phyloP scores from a whole-genome alignment of 2,113 vertebrate species.

The Pogona vitticeps region DNA sequence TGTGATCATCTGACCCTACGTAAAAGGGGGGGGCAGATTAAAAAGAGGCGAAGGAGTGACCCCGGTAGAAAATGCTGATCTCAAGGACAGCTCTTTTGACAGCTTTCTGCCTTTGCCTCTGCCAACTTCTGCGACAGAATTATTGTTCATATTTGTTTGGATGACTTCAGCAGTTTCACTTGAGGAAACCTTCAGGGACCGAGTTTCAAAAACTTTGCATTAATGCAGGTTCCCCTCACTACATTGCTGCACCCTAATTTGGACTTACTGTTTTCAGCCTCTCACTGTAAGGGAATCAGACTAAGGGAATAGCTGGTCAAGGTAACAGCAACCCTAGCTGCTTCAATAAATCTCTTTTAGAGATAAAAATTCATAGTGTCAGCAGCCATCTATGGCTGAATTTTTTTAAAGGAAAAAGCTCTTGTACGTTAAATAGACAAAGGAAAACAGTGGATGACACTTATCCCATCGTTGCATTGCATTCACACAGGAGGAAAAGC shows the following conservation, averaged over 20 bases:
- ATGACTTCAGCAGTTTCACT: too few species aligned
- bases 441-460: neutral
- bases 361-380: neutral
- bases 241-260: neutral
- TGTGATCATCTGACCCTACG: too few species aligned
- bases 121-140: too few species aligned
- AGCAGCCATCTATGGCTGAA: neutral
- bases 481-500: neutral
- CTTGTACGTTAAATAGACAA: neutral
- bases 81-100: too few species aligned
- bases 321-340: neutral
- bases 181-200: too few species aligned
- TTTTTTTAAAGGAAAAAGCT: neutral
- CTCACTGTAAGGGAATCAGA: neutral
- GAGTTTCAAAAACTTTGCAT: too few species aligned
- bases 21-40: too few species aligned
- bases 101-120: too few species aligned
- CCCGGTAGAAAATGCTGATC: too few species aligned
- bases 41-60: too few species aligned
- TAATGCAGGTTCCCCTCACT: too few species aligned
- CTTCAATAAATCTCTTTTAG: neutral
- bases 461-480: neutral
- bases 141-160: too few species aligned
- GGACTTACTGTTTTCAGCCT: neutral
- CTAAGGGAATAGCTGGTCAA: neutral